Evolutionary conservation across 2,113 vertebrate genomes (phyloP), one percentile per base, ranked within the genome.

Genomic region (Pelmatolapia mariae): DNA sequence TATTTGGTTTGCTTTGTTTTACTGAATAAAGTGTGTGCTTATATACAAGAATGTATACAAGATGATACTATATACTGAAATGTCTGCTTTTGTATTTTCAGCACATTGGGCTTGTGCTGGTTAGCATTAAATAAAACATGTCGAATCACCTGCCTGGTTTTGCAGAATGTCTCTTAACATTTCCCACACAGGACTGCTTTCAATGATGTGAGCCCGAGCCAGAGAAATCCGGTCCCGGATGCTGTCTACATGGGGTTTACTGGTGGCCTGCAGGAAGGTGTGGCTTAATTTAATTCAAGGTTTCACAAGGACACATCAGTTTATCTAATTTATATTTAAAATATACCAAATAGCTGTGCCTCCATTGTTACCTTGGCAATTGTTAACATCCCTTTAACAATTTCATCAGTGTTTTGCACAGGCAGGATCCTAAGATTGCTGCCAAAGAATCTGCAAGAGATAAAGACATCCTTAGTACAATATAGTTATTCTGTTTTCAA

Each of bases 361-460:
- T 76, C 71, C 47, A n/a, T 68, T 63, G 94, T 96, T 95, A 99
- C 98, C 97, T 98, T 98, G 54, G 97, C 98, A 86, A 99, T 96
- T 12, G 96, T 97, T 80, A 98, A 91, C 96, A 99, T 98, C 86
- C 97, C 97, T 91, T 96, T 97, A 76, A 98, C 89, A 10, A 95
- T 93, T 83, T 99, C 97, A 53, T 87, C 88, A 88, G 92, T 90
- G 92, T 97, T 99, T 89, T 97, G 97, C 79, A 97, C 97, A 73
- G 98, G 98, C 76, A 99, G 93, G 86, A 98, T 92, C 91, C 95
- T 96, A 89, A 99, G 97, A 73, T 97, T 98, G 88, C 96, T 97
- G 88, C 97, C 97, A 86, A 99, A 95, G 93, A 99, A 99, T 90
- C 98, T 99, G 88, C 61, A 76, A 83, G 4, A 90, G 4, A 85